Percentiles rank a stretch among this genome's conserved stretches.
Conservation (phyloP, 2,113 vertebrate species). For the Entomyzon cyanotis region DNA sequence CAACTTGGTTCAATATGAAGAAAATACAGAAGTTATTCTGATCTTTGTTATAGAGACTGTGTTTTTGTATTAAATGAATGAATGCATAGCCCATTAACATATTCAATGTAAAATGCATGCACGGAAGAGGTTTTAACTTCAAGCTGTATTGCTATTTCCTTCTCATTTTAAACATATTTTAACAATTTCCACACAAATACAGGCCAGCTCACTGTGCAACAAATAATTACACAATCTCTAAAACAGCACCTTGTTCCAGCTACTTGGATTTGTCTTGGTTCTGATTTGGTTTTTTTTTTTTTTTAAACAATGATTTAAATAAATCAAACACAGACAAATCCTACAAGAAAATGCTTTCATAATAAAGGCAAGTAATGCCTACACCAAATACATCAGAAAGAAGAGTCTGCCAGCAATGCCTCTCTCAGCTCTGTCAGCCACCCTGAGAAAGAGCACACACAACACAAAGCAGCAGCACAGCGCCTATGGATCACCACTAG, state of each 20-base stretch:
- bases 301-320: not conserved
- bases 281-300: not conserved
- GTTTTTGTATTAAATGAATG: constrained; percentile 25
- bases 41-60: constrained; percentile 7
- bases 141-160: not conserved
- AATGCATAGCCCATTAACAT: constrained; percentile 7
- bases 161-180: not conserved
- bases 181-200: not conserved
- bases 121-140: not conserved
- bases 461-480: not conserved
- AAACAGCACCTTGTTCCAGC: not conserved
- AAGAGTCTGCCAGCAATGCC: not conserved
- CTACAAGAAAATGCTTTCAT: not conserved
- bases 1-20: not conserved
- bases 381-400: not conserved
- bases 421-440: not conserved
- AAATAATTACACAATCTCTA: not conserved
- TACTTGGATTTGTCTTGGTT: not conserved
- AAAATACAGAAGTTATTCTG: not conserved
- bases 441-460: not conserved
- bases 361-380: not conserved
- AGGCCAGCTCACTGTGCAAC: not conserved
- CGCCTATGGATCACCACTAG: not conserved
- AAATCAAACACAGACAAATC: not conserved
- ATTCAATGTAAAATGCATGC: not conserved